Percentiles rank a stretch among this genome's conserved stretches.
Conservation (phyloP, 2,113 vertebrate genomes). For the Sciurus niger region DNA sequence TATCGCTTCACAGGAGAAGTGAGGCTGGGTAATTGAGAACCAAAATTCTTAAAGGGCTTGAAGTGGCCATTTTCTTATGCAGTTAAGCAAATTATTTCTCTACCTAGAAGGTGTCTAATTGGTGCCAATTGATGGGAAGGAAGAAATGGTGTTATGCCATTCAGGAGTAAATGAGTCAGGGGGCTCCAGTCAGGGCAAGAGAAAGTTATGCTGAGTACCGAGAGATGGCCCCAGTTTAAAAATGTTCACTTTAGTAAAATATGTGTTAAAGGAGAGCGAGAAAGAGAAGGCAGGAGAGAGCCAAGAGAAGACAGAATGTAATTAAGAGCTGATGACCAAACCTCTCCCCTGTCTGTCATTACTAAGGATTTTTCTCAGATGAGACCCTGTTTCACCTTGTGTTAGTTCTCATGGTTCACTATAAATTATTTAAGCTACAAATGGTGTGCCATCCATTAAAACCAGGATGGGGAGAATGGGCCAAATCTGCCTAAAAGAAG, state of each 20-base stretch:
- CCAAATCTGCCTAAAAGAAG: slow-evolving; percentile 47
- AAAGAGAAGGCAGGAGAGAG: slow-evolving; percentile 61
- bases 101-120: slow-evolving; percentile 76
- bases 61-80: slow-evolving; percentile 81
- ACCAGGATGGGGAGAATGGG: slow-evolving; percentile 29
- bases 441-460: slow-evolving; percentile 70
- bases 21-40: slow-evolving; percentile 80
- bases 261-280: not conserved
- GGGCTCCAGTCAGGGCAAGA: not conserved
- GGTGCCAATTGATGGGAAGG: slow-evolving; percentile 56
- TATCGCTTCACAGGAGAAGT: slow-evolving; percentile 84
- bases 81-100: slow-evolving; percentile 83
- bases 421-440: slow-evolving; percentile 81
- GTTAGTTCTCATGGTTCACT: slow-evolving; percentile 60
- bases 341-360: slow-evolving; percentile 70
- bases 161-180: slow-evolving; percentile 25
- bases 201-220: not conserved
- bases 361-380: slow-evolving; percentile 67
- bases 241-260: slow-evolving; percentile 58
- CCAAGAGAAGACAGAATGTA: slow-evolving; percentile 78
- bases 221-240: slow-evolving; percentile 4
- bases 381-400: slow-evolving; percentile 74
- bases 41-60: slow-evolving; percentile 82
- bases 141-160: slow-evolving; percentile 39
- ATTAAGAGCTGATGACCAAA: slow-evolving; percentile 73